Conservation (phyloP, 2,113 vertebrate genomes). For the Cricetomys ansorgei region DNA sequence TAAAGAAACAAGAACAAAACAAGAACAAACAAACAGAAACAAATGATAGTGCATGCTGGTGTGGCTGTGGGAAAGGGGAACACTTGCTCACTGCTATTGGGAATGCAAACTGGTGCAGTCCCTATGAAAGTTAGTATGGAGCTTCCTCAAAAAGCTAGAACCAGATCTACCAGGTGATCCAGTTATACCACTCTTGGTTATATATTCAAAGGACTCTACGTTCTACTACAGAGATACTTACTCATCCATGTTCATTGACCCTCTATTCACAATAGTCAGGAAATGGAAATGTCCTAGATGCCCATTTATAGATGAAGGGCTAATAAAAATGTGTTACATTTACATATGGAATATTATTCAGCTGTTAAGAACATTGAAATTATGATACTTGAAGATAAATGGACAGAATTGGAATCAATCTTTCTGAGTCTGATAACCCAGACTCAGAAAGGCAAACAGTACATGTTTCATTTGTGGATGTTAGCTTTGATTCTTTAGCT, state of each 20-base stretch:
- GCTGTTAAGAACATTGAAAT: neutral
- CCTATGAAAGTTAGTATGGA: neutral
- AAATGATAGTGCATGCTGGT: neutral
- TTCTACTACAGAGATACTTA: neutral
- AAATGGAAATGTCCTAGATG: neutral
- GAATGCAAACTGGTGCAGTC: neutral
- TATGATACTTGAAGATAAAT: neutral
- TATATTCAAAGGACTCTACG: neutral
- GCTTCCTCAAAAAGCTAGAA: neutral
- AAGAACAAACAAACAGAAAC: neutral
- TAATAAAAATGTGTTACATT: neutral
- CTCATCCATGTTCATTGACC: neutral
- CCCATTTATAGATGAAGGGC: neutral
- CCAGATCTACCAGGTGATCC: neutral
- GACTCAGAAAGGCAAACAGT: neutral
- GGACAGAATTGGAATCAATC: neutral
- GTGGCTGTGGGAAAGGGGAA: neutral
- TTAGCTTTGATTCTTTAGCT: neutral
- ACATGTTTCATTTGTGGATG: neutral
- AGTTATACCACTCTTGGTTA: neutral
- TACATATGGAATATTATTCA: neutral
- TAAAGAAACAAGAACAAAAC: neutral
- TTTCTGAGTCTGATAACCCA: neutral
- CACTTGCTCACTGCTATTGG: neutral
- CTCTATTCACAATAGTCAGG: neutral